These are phyloP conservation scores for Nothobranchius kuhntae DNA, from an alignment of 2,113 vertebrate genomes.

Conservation along the genomic window DNA sequence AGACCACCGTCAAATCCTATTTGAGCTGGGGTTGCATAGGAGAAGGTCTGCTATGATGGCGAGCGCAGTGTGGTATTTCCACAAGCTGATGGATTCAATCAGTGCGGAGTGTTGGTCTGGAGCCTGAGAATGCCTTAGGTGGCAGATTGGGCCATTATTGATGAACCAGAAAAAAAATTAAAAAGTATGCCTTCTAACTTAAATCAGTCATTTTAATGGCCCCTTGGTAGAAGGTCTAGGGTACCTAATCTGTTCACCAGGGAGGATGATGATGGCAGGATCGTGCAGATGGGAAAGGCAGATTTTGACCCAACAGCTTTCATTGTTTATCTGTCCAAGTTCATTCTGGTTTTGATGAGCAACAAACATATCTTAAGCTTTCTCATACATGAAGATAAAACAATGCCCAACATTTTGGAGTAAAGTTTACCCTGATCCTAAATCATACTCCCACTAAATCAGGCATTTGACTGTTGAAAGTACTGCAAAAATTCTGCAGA, in stretches of 20 bases:
- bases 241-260: constrained; percentile 78
- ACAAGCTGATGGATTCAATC: constrained; percentile 52
- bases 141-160: constrained; percentile 79
- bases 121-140: constrained; percentile 50
- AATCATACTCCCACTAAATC: neutral
- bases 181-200: constrained; percentile 73
- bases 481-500: neutral
- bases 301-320: constrained; percentile 40
- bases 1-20: neutral
- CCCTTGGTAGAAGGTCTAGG: constrained; percentile 64
- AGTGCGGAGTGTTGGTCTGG: constrained; percentile 54
- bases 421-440: neutral
- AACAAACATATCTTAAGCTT: constrained; percentile 14
- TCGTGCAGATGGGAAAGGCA: constrained; percentile 30
- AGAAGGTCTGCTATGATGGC: constrained; percentile 15
- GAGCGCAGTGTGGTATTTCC: constrained; percentile 27
- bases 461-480: neutral
- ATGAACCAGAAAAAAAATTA: constrained; percentile 58
- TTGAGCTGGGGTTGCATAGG: constrained; percentile 5
- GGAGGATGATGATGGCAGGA: constrained; percentile 62
- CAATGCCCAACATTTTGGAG: neutral
- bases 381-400: neutral
- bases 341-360: constrained; percentile 21
- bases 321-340: constrained; percentile 22
- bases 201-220: constrained; percentile 78